Base-by-base conservation (phyloP, 2,888 invertebrate genomes). In the Folsomia manolachei region DNA sequence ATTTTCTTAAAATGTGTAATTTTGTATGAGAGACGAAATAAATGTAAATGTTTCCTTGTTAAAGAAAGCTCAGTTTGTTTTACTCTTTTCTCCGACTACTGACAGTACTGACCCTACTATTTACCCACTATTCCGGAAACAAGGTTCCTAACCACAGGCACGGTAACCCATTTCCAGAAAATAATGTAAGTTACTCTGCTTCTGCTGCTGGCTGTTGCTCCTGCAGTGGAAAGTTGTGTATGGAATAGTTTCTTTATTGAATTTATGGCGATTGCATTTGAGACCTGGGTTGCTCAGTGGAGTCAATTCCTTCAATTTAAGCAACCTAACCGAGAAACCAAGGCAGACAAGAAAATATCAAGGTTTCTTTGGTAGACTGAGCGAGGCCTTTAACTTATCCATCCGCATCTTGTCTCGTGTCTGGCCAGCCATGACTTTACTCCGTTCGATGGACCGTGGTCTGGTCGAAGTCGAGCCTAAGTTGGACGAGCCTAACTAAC, bases 201-300 rank as follows among this genome's bases (percentile, higher is more conserved):
- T n/a, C n/a, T n/a, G n/a, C n/a, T 51, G 14, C 51, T 51, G 14
- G 19, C n/a, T 60, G 19, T 60, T n/a, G 23, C 7, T 4, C 60
- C 60, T 60, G 19, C 23, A 19, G 60, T 60, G 60, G 23, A 19
- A n/a, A 60, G 60, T 19, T 4, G 60, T 39, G n/a, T n/a, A n/a
- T n/a, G 39, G 39, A 14, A 39, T 39, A 39, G 62, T 62, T 14
- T 26, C 26, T 64, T 64, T 64, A 64, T 27, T 27, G 27, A 64
- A 64, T 64, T 64, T 64, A 64, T 64, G 7, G 27, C 27, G 21
- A 64, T 64, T 64, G 27, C 25, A 64, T 27, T 64, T 14, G 64
- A 24, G 62, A 62, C 25, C 62, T 39, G 4, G 39, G 7, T 39
- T 39, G 14, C 39, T 39, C 39, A 39, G 39, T 14, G 7, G 39